Percentiles rank a stretch among this genome's conserved stretches.
Evolutionary conservation across 2,113 vertebrate species (phyloP).

Genomic region (Stegastes partitus): DNA sequence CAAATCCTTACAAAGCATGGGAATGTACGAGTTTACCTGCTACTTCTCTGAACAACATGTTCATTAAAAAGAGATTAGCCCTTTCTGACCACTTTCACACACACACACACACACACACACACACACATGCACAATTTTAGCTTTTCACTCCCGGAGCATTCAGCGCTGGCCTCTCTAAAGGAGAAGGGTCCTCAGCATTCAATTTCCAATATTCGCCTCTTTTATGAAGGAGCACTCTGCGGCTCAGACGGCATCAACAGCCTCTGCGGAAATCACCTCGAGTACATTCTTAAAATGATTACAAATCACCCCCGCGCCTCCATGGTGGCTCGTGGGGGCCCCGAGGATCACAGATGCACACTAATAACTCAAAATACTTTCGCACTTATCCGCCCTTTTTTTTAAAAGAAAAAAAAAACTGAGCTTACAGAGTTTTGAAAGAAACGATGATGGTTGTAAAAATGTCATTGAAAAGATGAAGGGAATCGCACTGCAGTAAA

Average conservation of each 20-base stretch:
- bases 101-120: constrained; percentile 43
- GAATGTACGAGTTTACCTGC: constrained; percentile 66
- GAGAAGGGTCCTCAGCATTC: constrained; percentile 71
- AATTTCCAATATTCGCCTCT: constrained; percentile 68
- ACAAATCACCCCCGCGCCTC: constrained; percentile 61
- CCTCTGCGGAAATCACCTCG: constrained; percentile 63
- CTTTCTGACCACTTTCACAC: constrained; percentile 41
- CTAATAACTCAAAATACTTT: constrained; percentile 10
- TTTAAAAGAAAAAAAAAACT: no score
- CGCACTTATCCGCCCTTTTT: neutral
- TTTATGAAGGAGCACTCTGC: constrained; percentile 58
- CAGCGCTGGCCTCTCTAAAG: constrained; percentile 49
- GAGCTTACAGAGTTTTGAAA: constrained; percentile 2
- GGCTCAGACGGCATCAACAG: constrained; percentile 45
- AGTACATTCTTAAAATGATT: constrained; percentile 79
- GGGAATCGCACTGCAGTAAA: constrained; percentile 9
- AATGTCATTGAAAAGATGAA: constrained; percentile 4
- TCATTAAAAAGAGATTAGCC: constrained; percentile 88
- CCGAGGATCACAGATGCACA: constrained; percentile 6
- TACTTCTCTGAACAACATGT: constrained; percentile 57
- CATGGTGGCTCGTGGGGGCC: constrained; percentile 4
- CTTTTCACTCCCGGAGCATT: constrained; percentile 68
- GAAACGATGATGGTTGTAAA: constrained; percentile 8
- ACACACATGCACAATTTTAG: constrained; percentile 47
- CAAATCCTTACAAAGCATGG: constrained; percentile 40